Base-by-base conservation (phyloP, 2,888 invertebrate species). In the Zeuzera pyrina region DNA sequence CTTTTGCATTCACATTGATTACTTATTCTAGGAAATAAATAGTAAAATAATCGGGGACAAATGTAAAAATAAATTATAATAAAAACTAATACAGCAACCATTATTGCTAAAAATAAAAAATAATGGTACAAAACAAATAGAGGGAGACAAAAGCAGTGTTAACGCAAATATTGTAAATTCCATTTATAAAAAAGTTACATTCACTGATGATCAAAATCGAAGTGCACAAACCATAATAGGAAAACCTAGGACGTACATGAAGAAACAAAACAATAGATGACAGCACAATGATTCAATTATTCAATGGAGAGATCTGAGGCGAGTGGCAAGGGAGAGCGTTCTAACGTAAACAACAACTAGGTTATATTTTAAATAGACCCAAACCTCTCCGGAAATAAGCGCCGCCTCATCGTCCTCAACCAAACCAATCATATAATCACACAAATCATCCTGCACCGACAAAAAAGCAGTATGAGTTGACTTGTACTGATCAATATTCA, bases 391-490 rank as follows among this genome's bases (percentile, higher is more conserved):
- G 53, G 65, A 57, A 51, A 84, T 79, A 39, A 84, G 79, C 63
- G 84, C 83, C 52, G 73, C 72, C 48, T 83, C 84, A 81, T 84
- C 84, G 73, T 81, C 83, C 73, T 81, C 83, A 74, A 73, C 72
- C 79, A 84, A 81, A 74, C 81, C 83, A 81, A 81, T 77, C 72
- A 84, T 78, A 83, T 79, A 84, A 76, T 84, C 84, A 84, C 79
- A 83, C 69, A 84, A 76, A 70, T 79, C 79, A 74, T 79, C 84
- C 84, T 84, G 84, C 58, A 61, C 46, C 69, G 71, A 77, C 66
- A 81, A 78, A 77, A 70, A 73, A 65, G 43, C 47, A 49, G 29
- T 42, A 52, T 69, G 42, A 65, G 52, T 52, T 35, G n/a, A n/a
- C n/a, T n/a, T n/a, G n/a, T n/a, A n/a, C n/a, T n/a, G n/a, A 26